Base-by-base conservation (phyloP, 2,797 vertebrate genomes). In the Alcedo atthis region DNA sequence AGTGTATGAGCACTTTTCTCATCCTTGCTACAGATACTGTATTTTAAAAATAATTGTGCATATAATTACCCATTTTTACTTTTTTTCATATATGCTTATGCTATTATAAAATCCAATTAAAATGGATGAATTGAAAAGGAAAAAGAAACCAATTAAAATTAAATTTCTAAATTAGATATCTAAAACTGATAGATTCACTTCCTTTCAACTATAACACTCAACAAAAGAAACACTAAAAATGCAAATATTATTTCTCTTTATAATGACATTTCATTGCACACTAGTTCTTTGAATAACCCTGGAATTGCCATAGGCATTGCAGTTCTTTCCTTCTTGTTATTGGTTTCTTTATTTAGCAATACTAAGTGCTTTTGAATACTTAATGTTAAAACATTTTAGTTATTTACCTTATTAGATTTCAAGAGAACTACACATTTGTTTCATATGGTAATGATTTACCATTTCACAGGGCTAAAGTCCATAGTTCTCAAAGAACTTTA, bases 161-260 rank as follows among this genome's bases (percentile, higher is more conserved):
- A 87, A 78, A 90, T 90, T 96, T 93, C 59, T 89, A 86, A 90
- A 76, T 91, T 94, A 95, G 81, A 95, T 96, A 79, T 86, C 74
- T 94, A 80, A 91, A 90, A 82, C 70, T 87, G 89, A 95, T 95
- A 95, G 73, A 73, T 78, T 80, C 61, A 28, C 45, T 83, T 87
- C 40, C 61, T 84, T 90, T 89, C 69, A 93, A 77, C 93, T 54
- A 63, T 30, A 92, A 54, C 19, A 68, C 32, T 85, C 62, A 88
- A 89, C 67, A 85, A 93, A 95, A 92, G 83, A 87, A 95, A 67
- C 33, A 62, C 89, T 86, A 86, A 94, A 95, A 95, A 94, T 92
- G 73, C 83, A 94, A 95, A 95, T 87, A 81, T 75, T 87, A 30
- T 90, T 93, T 94, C 81, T 85, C 30, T 94, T 89, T 92, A 70